Evolutionary conservation across 2,888 invertebrate species (phyloP), one percentile per base, ranked within the genome.

Genomic region (Amphipyra tragopoginis): DNA sequence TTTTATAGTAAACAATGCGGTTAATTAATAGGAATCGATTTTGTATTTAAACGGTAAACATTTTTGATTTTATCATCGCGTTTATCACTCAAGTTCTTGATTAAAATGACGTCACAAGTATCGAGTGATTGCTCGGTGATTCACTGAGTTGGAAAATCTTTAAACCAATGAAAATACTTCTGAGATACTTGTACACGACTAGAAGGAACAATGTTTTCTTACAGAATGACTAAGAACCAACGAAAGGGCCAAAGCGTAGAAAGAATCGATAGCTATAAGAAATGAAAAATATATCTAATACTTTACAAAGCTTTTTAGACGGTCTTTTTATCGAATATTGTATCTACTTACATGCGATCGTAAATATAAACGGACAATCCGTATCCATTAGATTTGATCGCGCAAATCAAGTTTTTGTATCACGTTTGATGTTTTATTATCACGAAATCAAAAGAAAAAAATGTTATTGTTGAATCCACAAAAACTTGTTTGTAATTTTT

Each of bases 311-410:
- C 4, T 29, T 1, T 29, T 0, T 29, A 29, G 29, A 9, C 11
- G 26, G 5, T 0, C 29, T 33, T 45, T 14, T 42, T 47, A 65
- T 54, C 42, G 6, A 54, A 54, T 29, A 29, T 33, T 14, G 10
- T 40, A 55, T 55, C 38, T 21, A 44, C 53, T 38, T 21, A 44
- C 53, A 73, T 33, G 61, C 61, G 62, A 73, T 47, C 74, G 68
- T 61, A 45, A 72, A 72, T 34, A 52, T 36, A 59, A 54, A 56
- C 52, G 44, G 61, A 39, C 60, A 42, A 51, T 36, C 14, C 33
- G n/a, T 55, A 53, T 72, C 48, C 43, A 48, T 44, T 14, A 10
- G 15, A 49, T 49, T 44, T 21, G 33, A 52, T 49, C 38, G 29
- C 2, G 0, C 1, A 45, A 52, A 57, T n/a, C n/a, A 14, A 40